A percentile compares a stretch with the other conserved stretches of the same genome.
These are phyloP conservation scores for Drosophila meridionalis DNA, from an alignment of 2,888 invertebrate species.

Conservation along the genomic window DNA sequence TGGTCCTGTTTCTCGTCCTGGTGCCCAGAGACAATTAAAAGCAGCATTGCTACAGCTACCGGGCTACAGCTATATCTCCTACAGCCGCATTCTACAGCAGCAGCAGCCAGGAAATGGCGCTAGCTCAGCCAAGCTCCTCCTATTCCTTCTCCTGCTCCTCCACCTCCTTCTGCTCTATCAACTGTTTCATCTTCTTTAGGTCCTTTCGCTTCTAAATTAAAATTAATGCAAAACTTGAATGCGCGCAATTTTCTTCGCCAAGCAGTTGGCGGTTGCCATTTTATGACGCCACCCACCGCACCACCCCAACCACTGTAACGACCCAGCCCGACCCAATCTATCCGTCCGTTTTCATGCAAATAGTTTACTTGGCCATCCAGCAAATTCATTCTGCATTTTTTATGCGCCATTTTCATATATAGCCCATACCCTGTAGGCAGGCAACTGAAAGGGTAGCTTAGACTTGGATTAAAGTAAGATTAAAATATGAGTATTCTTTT, in stretches of 20 bases:
- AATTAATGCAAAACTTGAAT: constrained; percentile 53
- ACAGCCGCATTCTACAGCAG: constrained; percentile 40
- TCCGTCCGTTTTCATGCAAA: constrained; percentile 3
- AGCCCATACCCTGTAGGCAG: constrained; percentile 9
- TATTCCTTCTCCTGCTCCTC: background rate
- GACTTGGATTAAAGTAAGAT: too few relatives aligned
- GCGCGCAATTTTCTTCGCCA: constrained; percentile 43
- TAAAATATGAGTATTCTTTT: background rate
- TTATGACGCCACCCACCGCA: constrained; percentile 24
- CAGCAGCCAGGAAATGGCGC: constrained; percentile 31
- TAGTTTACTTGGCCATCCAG: constrained; percentile 23
- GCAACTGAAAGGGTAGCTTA: background rate
- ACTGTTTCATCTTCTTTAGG: constrained; percentile 36
- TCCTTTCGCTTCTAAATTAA: constrained; percentile 42
- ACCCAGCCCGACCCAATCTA: background rate
- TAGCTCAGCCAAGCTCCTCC: background rate
- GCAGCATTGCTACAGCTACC: constrained; percentile 45
- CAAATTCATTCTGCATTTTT: constrained; percentile 38
- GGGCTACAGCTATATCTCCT: constrained; percentile 46
- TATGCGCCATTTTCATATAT: constrained; percentile 12
- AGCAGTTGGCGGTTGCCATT: constrained; percentile 45
- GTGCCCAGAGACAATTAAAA: constrained; percentile 65
- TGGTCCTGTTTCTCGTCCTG: constrained; percentile 1
- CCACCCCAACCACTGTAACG: background rate
- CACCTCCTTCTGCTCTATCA: constrained; percentile 1